Conservation (phyloP, 1,140 invertebrate species). For the Arion vulgaris region DNA sequence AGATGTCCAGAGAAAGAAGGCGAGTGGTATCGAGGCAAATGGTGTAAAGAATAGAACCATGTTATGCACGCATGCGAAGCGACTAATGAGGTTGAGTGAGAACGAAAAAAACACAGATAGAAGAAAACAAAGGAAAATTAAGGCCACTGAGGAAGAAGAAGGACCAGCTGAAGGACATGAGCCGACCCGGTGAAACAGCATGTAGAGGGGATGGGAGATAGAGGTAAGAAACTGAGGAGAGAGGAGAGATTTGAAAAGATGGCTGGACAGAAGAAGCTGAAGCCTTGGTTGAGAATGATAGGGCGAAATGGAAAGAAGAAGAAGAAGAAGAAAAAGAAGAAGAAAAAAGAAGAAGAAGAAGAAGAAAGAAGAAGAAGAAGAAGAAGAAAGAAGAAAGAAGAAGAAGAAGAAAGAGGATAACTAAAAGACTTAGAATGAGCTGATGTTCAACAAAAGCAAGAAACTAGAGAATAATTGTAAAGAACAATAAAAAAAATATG, state of each 20-base stretch:
- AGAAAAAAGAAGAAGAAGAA: not conserved
- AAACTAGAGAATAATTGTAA: no score
- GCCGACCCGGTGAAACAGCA: no score
- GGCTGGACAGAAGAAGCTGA: not conserved
- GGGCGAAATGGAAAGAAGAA: not conserved
- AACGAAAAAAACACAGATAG: constrained; percentile 17
- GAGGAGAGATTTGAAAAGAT: not conserved
- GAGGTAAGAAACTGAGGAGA: constrained; percentile 3
- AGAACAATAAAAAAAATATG: no score
- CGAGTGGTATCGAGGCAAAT: no score
- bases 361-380: no score
- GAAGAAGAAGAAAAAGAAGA: not conserved
- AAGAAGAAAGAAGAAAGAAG: not conserved
- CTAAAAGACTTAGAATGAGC: not conserved
- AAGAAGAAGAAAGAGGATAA: constrained; percentile 10
- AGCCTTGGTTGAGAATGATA: not conserved
- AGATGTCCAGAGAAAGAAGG: no score
- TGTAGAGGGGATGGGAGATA: not conserved
- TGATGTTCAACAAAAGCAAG: no score
- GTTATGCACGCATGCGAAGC: no score
- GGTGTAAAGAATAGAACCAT: no score
- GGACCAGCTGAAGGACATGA: no score
- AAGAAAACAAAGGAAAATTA: not conserved
- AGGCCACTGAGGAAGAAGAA: constrained; percentile 6
- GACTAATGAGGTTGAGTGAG: no score